Conservation (phyloP, 64 coral and sea anemone genomes). For the Montipora efflorescens region DNA sequence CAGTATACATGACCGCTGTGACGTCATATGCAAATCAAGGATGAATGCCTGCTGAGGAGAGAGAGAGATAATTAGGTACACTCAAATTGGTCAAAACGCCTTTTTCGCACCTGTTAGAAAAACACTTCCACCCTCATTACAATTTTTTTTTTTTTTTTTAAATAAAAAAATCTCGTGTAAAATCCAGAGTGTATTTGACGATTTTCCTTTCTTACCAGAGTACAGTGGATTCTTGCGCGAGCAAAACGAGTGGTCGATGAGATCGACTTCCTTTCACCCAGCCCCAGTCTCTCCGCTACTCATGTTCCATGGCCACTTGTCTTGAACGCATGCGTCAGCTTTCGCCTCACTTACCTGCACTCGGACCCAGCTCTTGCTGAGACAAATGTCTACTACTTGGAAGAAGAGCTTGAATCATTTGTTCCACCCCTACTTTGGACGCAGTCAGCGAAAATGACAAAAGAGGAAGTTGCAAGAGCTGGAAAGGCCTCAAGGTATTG, state of each 20-base stretch:
- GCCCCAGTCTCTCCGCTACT: constrained; percentile 28
- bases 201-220: constrained; percentile 19
- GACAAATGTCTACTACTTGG: constrained; percentile 42
- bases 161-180: background rate
- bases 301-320: constrained; percentile 74
- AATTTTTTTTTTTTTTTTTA: background rate
- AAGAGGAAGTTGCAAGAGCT: constrained; percentile 26
- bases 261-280: constrained; percentile 40
- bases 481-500: background rate
- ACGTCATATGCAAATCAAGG: no score
- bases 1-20: no score
- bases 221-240: constrained; percentile 38
- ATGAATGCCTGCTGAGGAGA: no score
- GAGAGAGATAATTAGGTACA: no score
- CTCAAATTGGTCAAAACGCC: no score
- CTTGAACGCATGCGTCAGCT: constrained; percentile 63
- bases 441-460: constrained; percentile 9
- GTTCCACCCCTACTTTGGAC: constrained; percentile 41
- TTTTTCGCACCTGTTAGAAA: no score
- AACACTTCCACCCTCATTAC: no score
- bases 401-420: constrained; percentile 46
- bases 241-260: constrained; percentile 4
- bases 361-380: constrained; percentile 53
- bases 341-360: constrained; percentile 34
- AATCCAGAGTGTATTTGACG: no score